Percentiles rank a stretch among this genome's conserved stretches.
Evolutionary conservation across 2,797 vertebrate genomes (phyloP).

Genomic region (Clarias fuscus): DNA sequence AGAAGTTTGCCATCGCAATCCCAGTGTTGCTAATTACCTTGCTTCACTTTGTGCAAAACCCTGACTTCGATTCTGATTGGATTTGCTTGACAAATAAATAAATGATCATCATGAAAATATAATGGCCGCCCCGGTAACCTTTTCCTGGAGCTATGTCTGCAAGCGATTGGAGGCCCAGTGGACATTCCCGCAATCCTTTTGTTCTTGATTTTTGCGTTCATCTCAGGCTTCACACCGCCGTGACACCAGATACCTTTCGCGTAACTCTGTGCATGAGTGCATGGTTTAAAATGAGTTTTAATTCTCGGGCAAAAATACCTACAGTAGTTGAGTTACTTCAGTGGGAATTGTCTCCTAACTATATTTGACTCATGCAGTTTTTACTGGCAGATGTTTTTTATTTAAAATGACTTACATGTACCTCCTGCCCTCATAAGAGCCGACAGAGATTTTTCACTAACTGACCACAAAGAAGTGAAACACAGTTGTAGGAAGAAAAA

Average conservation of each 20-base stretch:
- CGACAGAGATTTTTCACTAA: constrained; percentile 11
- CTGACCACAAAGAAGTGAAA: background rate
- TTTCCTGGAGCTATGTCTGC: constrained; percentile 65
- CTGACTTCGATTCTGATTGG: constrained; percentile 75
- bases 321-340: background rate
- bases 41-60: constrained; percentile 68
- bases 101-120: constrained; percentile 78
- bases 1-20: constrained; percentile 73
- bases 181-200: constrained; percentile 64
- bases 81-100: constrained; percentile 81
- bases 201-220: constrained; percentile 64
- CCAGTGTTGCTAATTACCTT: constrained; percentile 81
- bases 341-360: constrained; percentile 19
- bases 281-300: constrained; percentile 12
- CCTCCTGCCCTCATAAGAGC: background rate
- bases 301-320: background rate
- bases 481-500: background rate
- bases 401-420: background rate
- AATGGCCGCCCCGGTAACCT: constrained; percentile 72
- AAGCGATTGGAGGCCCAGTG: constrained; percentile 60
- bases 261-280: constrained; percentile 15
- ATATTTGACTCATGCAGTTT: constrained; percentile 1
- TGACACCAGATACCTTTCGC: constrained; percentile 45
- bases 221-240: constrained; percentile 45
- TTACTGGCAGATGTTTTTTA: background rate